phyloP scores from a whole-genome alignment of 2,113 vertebrate genomes.

The Brachionichthys hirsutus region DNA sequence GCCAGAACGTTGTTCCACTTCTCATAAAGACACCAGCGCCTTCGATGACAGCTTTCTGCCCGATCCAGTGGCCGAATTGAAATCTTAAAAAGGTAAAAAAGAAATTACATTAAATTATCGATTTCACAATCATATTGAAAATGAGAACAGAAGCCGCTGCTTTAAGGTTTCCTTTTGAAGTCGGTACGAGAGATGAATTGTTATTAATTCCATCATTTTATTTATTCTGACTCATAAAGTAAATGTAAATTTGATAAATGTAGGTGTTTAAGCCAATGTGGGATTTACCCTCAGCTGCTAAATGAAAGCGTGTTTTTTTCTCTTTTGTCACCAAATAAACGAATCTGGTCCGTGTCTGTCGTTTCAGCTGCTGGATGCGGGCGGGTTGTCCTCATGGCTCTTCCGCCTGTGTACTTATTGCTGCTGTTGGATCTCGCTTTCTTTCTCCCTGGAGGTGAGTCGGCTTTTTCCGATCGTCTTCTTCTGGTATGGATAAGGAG shows the following conservation, averaged over 20 bases:
- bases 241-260: no score
- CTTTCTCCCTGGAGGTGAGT: conserved; percentile 33
- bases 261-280: no score
- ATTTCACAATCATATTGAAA: no score
- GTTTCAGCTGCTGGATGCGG: conserved; percentile 19
- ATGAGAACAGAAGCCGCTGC: not conserved
- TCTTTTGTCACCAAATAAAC: not conserved
- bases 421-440: conserved; percentile 34
- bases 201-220: not conserved
- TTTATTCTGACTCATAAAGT: not conserved
- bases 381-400: conserved; percentile 47
- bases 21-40: not conserved
- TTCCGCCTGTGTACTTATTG: not conserved
- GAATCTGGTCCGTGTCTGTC: not conserved
- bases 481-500: not conserved
- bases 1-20: conserved; percentile 34
- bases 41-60: not conserved
- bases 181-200: no score
- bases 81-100: not conserved
- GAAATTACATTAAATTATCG: no score
- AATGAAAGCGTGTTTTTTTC: no score
- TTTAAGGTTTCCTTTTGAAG: not conserved
- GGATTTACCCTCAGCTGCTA: no score
- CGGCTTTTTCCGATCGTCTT: not conserved
- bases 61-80: not conserved